phyloP scores from a whole-genome alignment of 2,113 vertebrate species.

The Pelodiscus sinensis region DNA sequence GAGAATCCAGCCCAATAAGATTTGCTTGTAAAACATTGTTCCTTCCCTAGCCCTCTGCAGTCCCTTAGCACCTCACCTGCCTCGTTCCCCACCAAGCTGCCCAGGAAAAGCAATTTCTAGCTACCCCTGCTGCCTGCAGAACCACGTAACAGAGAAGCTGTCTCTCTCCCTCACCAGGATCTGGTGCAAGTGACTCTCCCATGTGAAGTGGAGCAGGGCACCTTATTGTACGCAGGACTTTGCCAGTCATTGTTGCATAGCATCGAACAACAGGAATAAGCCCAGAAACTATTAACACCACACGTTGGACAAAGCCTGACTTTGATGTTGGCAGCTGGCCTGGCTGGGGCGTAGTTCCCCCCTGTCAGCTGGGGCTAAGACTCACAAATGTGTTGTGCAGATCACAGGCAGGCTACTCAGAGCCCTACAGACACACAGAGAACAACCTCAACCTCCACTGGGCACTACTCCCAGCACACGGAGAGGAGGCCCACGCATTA shows the following conservation, averaged over 20 bases:
- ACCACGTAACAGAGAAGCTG: fast-evolving
- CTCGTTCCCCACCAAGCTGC: fast-evolving
- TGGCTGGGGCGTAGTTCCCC: background rate
- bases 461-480: background rate
- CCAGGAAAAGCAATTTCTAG: background rate
- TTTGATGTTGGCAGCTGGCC: background rate
- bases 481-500: background rate
- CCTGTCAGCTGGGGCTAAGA: background rate
- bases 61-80: fast-evolving
- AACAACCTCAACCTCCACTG: background rate
- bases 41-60: background rate
- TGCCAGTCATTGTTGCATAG: background rate
- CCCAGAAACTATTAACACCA: fast-evolving
- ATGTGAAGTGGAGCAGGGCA: no score
- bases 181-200: background rate
- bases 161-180: background rate
- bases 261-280: background rate
- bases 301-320: background rate
- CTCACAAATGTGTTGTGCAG: background rate
- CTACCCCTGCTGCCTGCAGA: fast-evolving
- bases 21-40: background rate
- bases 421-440: background rate
- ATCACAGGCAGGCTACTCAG: background rate
- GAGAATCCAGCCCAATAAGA: background rate
- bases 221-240: background rate